Percentiles rank a stretch among this genome's conserved stretches.
These are phyloP conservation scores for Pachyrhynchus sulphureomaculatus DNA, from an alignment of 1,140 invertebrate species.

Conservation along the genomic window DNA sequence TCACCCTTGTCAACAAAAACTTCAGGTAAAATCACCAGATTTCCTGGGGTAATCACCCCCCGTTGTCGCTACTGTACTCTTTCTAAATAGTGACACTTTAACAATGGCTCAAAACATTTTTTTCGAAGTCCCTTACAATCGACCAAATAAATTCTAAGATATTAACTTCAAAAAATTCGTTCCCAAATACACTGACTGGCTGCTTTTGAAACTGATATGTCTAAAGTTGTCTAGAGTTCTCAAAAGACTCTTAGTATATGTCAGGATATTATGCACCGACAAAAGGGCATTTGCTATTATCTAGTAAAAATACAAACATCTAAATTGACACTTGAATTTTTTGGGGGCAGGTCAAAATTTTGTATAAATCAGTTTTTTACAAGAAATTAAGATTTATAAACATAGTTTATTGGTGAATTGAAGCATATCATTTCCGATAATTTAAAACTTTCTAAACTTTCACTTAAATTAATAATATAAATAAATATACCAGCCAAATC, in stretches of 20 bases:
- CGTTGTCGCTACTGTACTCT: conserved; percentile 38
- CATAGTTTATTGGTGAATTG: too few species aligned
- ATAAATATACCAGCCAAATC: too few species aligned
- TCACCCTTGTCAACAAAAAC: conserved; percentile 39
- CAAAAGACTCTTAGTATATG: conserved; percentile 34
- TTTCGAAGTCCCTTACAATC: conserved; percentile 34
- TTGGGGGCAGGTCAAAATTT: not conserved
- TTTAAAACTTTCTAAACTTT: too few species aligned
- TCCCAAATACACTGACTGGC: not conserved
- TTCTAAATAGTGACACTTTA: conserved; percentile 45
- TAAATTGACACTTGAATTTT: conserved; percentile 42
- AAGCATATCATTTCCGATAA: too few species aligned
- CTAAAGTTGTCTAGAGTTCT: conserved; percentile 41
- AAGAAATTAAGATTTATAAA: too few species aligned
- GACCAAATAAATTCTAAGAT: conserved; percentile 21
- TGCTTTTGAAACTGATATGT: conserved; percentile 43
- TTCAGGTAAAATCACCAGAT: conserved; percentile 44
- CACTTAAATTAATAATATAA: too few species aligned
- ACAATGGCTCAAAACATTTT: conserved; percentile 46
- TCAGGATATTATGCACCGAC: conserved; percentile 37
- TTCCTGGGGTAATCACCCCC: conserved; percentile 41
- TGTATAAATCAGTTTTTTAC: too few species aligned
- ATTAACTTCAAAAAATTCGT: not conserved
- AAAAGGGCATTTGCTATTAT: conserved; percentile 36
- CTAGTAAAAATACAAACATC: conserved; percentile 37